Percentiles rank a stretch among this genome's conserved stretches.
phyloP scores from a whole-genome alignment of 1,140 invertebrate species.

The Diorhabda carinulata region DNA sequence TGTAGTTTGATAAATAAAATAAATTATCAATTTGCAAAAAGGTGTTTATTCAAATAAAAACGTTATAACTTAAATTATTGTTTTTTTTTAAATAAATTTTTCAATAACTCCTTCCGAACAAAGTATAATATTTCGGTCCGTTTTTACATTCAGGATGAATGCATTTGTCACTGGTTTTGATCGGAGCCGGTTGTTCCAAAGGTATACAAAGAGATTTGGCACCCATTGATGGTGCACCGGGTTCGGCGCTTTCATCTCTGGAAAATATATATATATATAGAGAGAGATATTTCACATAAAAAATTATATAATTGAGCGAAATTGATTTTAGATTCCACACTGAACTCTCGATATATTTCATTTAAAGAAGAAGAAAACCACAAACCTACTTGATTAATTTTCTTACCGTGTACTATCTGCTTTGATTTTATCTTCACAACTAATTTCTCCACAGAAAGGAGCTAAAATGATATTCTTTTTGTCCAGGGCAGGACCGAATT shows the following conservation, averaged over 20 bases:
- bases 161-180: conserved; percentile 67
- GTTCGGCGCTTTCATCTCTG: conserved; percentile 62
- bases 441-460: conserved; percentile 88
- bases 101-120: conserved; percentile 96
- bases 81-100: background rate
- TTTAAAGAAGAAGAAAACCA: no score
- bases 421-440: conserved; percentile 96
- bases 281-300: background rate
- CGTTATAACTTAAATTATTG: background rate
- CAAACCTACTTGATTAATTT: background rate
- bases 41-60: background rate
- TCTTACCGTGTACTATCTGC: conserved; percentile 83
- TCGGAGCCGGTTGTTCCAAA: conserved; percentile 73
- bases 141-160: conserved; percentile 82
- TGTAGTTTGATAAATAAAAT: background rate
- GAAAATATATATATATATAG: conserved; percentile 32
- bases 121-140: conserved; percentile 79
- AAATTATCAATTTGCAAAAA: background rate
- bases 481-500: conserved; percentile 79
- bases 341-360: no score
- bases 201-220: conserved; percentile 98
- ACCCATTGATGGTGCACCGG: conserved; percentile 90
- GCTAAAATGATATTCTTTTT: conserved; percentile 84
- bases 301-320: no score
- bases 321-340: no score